A percentile compares a stretch with the other conserved stretches of the same genome.
Evolutionary conservation across 2,113 vertebrate species (phyloP).

Genomic region (Indicator maculatus): DNA sequence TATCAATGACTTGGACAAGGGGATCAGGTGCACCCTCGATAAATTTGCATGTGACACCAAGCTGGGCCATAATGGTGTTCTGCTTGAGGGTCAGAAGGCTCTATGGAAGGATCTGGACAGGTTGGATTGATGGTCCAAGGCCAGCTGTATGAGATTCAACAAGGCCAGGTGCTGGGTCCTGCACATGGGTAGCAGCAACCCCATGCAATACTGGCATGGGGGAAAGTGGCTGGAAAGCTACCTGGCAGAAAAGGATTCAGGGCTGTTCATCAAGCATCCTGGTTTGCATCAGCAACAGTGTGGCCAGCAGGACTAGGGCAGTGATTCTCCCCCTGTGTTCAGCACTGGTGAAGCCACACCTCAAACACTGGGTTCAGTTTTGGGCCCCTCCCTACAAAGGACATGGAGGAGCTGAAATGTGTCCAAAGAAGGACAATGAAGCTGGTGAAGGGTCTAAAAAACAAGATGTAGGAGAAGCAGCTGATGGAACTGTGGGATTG

Average conservation of each 20-base stretch:
- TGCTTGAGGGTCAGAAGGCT: not conserved
- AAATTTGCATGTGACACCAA: not conserved
- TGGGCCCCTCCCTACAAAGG: not conserved
- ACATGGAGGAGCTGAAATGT: not conserved
- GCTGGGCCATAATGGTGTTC: not conserved
- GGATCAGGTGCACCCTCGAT: rapidly evolving
- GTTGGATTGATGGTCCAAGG: not conserved
- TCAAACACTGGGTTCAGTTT: not conserved
- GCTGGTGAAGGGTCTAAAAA: not conserved
- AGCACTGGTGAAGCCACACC: not conserved
- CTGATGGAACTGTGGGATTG: not conserved
- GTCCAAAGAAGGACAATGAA: rapidly evolving
- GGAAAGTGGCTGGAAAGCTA: not conserved
- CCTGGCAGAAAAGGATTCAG: not conserved
- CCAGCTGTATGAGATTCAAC: rapidly evolving
- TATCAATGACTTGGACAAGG: not conserved
- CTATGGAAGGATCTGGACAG: not conserved
- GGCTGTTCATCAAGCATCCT: not conserved
- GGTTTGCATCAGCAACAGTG: not conserved
- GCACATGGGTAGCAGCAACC: not conserved
- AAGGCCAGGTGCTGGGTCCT: not conserved
- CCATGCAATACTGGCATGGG: not conserved
- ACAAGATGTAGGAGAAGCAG: rapidly evolving
- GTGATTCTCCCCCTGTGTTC: rapidly evolving
- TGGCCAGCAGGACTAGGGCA: not conserved